Evolutionary conservation across 2,888 invertebrate species (phyloP), one percentile per base, ranked within the genome.

Genomic region (Trichogramma dendrolimi): DNA sequence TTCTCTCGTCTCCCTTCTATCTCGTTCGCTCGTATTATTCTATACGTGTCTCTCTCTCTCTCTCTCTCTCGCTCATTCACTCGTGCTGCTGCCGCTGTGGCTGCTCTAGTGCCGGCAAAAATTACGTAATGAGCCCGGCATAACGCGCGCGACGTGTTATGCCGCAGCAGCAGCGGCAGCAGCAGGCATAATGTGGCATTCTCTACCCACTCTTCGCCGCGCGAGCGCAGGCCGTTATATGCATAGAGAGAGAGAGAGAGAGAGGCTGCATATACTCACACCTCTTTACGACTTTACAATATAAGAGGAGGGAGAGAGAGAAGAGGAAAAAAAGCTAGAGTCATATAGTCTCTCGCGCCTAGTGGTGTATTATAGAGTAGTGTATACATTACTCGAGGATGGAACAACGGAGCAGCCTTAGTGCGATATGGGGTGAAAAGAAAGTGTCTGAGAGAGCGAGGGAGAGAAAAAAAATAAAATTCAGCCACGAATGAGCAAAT

Each of bases 71-170:
- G 40, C 41, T 38, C 42, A 27, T 27, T 27, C 27, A 27, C 27
- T 27, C 27, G 2, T 27, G 27, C 14, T 14, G 14, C 27, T 27
- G 27, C 27, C n/a, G n/a, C n/a, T n/a, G n/a, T n/a, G 27, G 27
- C 27, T 27, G 27, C 27, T 27, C 27, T n/a, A n/a, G 8, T n/a
- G 6, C 51, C 10, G 38, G 51, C 54, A 60, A 62, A 65, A 62
- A 58, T 65, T 62, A 65, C 60, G 60, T 65, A 65, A 65, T 58
- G 55, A 65, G 61, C 14, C 42, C 61, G 54, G 43, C 47, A 55
- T 6, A 51, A 41, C 14, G 14, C 46, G 7, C 14, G 41, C 42
- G 49, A 11, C 41, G 53, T 47, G 27, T 14, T 46, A 7, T 39
- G 39, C 10, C n/a, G 11, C 4, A 46, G 55, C 27, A 27, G 39